Base-by-base conservation (phyloP, 2,797 vertebrate species). In the Leuciscus waleckii region DNA sequence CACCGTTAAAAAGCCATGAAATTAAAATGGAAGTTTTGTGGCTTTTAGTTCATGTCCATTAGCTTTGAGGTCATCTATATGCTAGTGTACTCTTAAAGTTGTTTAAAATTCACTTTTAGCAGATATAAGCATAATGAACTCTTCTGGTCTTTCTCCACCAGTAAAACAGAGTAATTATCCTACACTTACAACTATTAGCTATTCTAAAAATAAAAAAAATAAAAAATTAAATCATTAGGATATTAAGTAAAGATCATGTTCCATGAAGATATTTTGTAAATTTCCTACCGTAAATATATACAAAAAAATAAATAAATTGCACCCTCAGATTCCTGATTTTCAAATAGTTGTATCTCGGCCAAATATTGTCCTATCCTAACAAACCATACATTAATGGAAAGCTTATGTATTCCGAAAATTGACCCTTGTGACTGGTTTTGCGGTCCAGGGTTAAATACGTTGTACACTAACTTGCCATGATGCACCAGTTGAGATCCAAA, bases 61-160 rank as follows among this genome's bases (percentile, higher is more conserved):
- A 56, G 32, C 74, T 76, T 56, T 76, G 10, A 76, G 51, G 21
- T 76, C 73, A 76, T 37, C 49, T 14, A 16, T 73, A 73, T 56
- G 16, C 26, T 21, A 32, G 41, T 74, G 73, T n/a, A 56, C 49
- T 8, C 19, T 76, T 54, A 75, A 54, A 23, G 46, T 16, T 49
- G 5, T 49, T 16, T 5, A 49, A 16, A 49, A 49, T 49, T 5
- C 41, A 71, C 69, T 16, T 26, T 71, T 43, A 71, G 35, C 1
- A 69, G 35, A 71, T 26, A 26, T 9, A 46, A 71, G 3, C 8
- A 10, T 56, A 56, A n/a, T n/a, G 9, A 23, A n/a, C 56, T 63
- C 13, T 63, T 63, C 26, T 63, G 26, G 61, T 16, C 26, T 63
- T 29, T 63, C 26, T 63, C 26, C 26, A 63, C 11, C 26, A 29